Evolutionary conservation across 1,140 invertebrate genomes (phyloP).

Genomic region (Philotrypesis tridentata): DNA sequence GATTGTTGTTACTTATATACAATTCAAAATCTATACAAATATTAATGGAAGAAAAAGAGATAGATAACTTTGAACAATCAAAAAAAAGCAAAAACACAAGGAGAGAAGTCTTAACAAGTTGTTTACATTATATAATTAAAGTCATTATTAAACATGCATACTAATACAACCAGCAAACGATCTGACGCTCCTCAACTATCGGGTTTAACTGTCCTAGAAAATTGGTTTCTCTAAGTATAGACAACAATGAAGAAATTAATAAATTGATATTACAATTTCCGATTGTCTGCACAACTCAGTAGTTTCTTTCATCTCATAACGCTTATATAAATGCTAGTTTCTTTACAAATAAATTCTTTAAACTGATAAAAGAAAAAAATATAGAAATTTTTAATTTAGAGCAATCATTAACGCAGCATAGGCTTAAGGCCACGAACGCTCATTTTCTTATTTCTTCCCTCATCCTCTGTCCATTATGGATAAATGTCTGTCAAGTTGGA

Average conservation of each 20-base stretch:
- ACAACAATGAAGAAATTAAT: constrained; percentile 41
- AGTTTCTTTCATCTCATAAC: constrained; percentile 60
- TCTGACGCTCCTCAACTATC: constrained; percentile 30
- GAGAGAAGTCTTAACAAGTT: constrained; percentile 24
- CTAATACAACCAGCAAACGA: constrained; percentile 37
- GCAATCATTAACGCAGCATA: constrained; percentile 44
- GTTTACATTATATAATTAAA: constrained; percentile 31
- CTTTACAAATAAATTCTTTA: constrained; percentile 64
- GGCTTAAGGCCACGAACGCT: constrained; percentile 43
- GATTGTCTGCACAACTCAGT: constrained; percentile 47
- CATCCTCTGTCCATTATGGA: constrained; percentile 38
- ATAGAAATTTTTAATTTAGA: constrained; percentile 52
- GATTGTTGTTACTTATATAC: constrained; percentile 63
- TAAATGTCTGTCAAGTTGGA: constrained; percentile 15
- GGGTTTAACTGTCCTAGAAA: background rate
- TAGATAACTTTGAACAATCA: constrained; percentile 44
- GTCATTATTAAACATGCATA: constrained; percentile 42
- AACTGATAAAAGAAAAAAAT: constrained; percentile 57
- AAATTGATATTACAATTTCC: constrained; percentile 54
- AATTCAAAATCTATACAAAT: constrained; percentile 64
- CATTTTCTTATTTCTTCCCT: constrained; percentile 30
- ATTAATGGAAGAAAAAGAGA: constrained; percentile 64
- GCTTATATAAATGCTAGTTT: constrained; percentile 67
- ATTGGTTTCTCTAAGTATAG: constrained; percentile 24
- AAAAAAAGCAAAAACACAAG: constrained; percentile 23